These are phyloP conservation scores for Chaetodon trifascialis DNA, from an alignment of 2,113 vertebrate species.

Conservation along the genomic window DNA sequence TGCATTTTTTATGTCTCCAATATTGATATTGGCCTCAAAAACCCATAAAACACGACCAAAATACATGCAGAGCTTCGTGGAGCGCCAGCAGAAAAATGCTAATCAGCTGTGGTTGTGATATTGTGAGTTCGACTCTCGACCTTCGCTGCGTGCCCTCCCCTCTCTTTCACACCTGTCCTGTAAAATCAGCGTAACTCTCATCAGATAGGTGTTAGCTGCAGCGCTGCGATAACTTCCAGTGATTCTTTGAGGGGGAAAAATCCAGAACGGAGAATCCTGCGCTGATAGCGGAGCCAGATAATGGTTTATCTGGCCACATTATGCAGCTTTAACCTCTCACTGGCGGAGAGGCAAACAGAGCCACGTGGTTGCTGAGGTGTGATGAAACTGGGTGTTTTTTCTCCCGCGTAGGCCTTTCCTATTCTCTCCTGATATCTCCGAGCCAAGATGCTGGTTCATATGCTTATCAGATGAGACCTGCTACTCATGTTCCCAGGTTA, in stretches of 20 bases:
- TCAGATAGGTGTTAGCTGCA: constrained; percentile 7
- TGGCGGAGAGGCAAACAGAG: constrained; percentile 13
- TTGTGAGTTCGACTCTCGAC: background rate
- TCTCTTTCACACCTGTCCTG: background rate
- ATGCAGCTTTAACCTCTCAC: constrained; percentile 31
- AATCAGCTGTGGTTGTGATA: background rate
- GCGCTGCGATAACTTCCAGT: background rate
- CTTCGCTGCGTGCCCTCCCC: background rate
- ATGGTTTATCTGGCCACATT: background rate
- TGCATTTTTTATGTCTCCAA: no score
- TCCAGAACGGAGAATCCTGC: background rate
- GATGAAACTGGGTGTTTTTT: constrained; percentile 1
- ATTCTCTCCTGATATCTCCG: background rate
- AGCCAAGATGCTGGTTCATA: constrained; percentile 13
- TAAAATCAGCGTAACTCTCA: constrained; percentile 17
- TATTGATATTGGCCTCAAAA: no score
- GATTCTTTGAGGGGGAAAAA: background rate
- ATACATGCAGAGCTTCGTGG: background rate
- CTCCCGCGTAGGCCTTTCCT: background rate
- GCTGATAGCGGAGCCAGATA: constrained; percentile 16
- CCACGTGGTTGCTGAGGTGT: background rate
- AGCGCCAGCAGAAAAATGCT: background rate
- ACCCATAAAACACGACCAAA: no score
- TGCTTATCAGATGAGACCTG: constrained; percentile 13
- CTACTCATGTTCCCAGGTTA: background rate